Percentiles rank a stretch among this genome's conserved stretches.
These are phyloP conservation scores for Zoanthus solanderi DNA, from an alignment of 92 coral and sea anemone genomes.

Conservation along the genomic window DNA sequence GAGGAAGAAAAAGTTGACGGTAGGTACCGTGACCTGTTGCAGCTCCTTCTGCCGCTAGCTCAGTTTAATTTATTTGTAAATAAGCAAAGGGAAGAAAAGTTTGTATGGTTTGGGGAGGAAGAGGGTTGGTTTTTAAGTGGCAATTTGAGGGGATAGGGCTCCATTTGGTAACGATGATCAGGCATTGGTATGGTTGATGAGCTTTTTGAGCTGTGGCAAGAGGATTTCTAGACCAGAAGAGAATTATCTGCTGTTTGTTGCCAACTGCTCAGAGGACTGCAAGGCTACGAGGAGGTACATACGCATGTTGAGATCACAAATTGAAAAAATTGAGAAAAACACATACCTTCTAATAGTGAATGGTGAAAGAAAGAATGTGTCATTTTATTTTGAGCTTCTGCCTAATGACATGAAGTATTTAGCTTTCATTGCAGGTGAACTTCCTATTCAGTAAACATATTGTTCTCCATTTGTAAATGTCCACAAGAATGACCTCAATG, in stretches of 20 bases:
- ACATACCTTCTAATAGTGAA: slow-evolving; percentile 1
- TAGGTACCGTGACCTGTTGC: slow-evolving; percentile 52
- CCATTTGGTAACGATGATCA: slow-evolving; percentile 38
- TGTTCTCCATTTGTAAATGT: slow-evolving; percentile 55
- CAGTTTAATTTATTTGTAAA: slow-evolving; percentile 6
- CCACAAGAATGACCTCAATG: neutral
- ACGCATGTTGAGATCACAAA: neutral
- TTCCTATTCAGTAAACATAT: slow-evolving; percentile 43
- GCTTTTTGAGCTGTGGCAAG: slow-evolving; percentile 46
- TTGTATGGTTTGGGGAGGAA: slow-evolving; percentile 37
- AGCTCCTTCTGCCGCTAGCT: neutral
- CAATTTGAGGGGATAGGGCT: slow-evolving; percentile 20
- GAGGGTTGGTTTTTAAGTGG: slow-evolving; percentile 38
- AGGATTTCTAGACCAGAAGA: slow-evolving; percentile 1
- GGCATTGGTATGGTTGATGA: slow-evolving; percentile 39
- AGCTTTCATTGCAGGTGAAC: slow-evolving; percentile 43
- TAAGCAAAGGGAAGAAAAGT: slow-evolving; percentile 42
- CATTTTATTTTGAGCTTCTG: slow-evolving; percentile 19
- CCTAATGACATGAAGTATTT: slow-evolving; percentile 50
- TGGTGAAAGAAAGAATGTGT: slow-evolving; percentile 11
- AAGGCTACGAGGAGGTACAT: neutral
- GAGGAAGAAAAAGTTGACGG: slow-evolving; percentile 58
- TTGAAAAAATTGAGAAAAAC: neutral
- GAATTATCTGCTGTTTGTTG: slow-evolving; percentile 6
- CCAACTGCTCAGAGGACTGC: slow-evolving; percentile 37